phyloP scores from a whole-genome alignment of 2,797 vertebrate genomes.

The Tinamus major region DNA sequence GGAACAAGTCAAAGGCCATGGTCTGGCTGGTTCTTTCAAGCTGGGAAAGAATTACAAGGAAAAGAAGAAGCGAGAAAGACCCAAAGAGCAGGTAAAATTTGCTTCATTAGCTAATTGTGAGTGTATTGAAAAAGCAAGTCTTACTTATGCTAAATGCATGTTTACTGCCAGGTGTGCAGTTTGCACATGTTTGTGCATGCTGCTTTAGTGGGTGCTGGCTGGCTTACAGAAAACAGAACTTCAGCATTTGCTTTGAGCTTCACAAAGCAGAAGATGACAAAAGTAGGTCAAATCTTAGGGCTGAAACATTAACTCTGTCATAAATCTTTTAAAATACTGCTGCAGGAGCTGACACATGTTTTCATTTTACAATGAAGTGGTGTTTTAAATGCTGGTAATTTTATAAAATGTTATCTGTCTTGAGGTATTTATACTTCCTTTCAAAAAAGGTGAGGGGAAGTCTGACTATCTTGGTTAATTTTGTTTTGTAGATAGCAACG shows the following conservation, averaged over 20 bases:
- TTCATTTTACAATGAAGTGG: not conserved
- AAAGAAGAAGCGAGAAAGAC: slow-evolving; percentile 81
- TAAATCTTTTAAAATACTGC: not conserved
- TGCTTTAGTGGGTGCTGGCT: not conserved
- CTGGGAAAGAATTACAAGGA: slow-evolving; percentile 95
- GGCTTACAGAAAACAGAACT: not conserved
- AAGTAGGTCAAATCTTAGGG: not conserved
- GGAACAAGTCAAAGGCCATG: slow-evolving; percentile 93
- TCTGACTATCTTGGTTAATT: slow-evolving; percentile 25
- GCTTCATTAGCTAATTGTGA: not conserved
- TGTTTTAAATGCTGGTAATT: not conserved
- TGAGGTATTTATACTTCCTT: not conserved
- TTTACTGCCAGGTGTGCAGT: not conserved
- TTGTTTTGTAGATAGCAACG: slow-evolving; percentile 65
- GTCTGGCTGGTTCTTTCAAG: slow-evolving; percentile 93
- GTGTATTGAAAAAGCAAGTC: not conserved
- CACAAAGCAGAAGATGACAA: not conserved
- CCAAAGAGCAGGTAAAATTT: slow-evolving; percentile 84
- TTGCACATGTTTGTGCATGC: not conserved
- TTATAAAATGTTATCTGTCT: not conserved
- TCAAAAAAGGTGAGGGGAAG: not conserved
- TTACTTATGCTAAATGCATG: not conserved
- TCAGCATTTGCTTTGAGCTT: not conserved
- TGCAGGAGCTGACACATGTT: not conserved
- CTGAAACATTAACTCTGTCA: not conserved